Evolutionary conservation across 92 coral and sea anemone species (phyloP), one percentile per base, ranked within the genome.

Genomic region (Ricordea florida): DNA sequence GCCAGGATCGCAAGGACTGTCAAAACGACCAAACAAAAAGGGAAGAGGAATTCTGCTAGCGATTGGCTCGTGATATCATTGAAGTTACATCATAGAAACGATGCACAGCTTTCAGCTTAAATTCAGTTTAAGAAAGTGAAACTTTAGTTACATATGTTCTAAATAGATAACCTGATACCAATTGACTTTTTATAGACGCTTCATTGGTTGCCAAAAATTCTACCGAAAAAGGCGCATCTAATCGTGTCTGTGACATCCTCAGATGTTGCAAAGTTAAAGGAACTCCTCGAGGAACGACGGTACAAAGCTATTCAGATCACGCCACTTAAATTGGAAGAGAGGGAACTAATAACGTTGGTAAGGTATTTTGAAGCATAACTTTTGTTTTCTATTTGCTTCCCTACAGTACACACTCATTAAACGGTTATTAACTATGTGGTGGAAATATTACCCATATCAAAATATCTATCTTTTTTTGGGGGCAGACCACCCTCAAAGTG

Each of bases 261-360:
- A 24, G 88, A 93, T 60, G 70, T 69, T 17, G 43, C 71, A 10
- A 90, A 76, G 41, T 32, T 90, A 13, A 33, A 78, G 10, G 98
- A 90, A 53, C 84, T 93, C 7, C 66, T 79, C 26, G 76, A 69
- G 8, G 90, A 80, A 15, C 69, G 96, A 59, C 65, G 76, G 37
- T 90, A 74, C 48, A 36, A 43, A 3, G 68, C 55, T 14, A 55
- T 93, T 6, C 29, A 80, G 13, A 27, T 90, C 0, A 14, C 65
- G 14, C 85, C 90, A 10, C 64, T 93, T 57, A 73, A 64, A 4
- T 37, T 47, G 20, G 24, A 66, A 17, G 89, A 90, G 24, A 58
- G 90, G 53, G 96, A 86, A 74, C 73, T 79, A 29, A 76, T 90
- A 66, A 89, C 96, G 10, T 73, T 86, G 89, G 98, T 93, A 27